Base-by-base conservation (phyloP, 2,888 invertebrate species). In the Auanema freiburgensis region DNA sequence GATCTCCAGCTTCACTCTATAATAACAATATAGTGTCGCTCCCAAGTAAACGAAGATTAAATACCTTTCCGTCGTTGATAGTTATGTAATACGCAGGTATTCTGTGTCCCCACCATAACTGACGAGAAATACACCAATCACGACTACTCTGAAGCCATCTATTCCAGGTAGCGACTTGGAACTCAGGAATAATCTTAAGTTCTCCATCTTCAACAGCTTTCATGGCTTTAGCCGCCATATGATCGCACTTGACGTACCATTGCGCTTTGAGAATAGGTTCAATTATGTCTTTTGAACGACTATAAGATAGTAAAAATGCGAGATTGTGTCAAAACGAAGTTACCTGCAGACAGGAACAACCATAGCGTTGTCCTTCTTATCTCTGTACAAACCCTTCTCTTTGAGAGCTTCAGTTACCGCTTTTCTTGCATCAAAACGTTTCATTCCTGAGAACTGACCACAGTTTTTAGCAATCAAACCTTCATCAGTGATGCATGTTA, bases 31-130 rank as follows among this genome's bases (percentile, higher is more conserved):
- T 11, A 11, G 12, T 43, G 11, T 43, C 43, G 21, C 16, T 18
- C 46, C 3, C 6, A 3, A 46, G 21, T 46, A 5, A 21, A 6
- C 4, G 11, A 46, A 10, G 4, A 43, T 46, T 59, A 18, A 16
- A 4, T 58, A 33, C 5, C 57, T 68, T 56, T 65, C 69, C 69
- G 53, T 72, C 81, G 43, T 70, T 66, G 53, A 82, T 71, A 14
- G 72, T 88, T 14, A 92, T 89, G 82, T 88, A 89, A 84, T 96
- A 98, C 0, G 93, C 95, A 0, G 98, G 98, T 74, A 99, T 93
- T 63, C 92, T 89, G 85, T 98, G 98, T 1, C 98, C 98, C 98
- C 98, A 98, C 98, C 98, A 99, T 60, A 99, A 87, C 85, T 98
- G 98, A 1, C 88, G 88, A 0, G 96, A 97, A 65, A 99, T 92